Base-by-base conservation (phyloP, 2,888 invertebrate genomes). In the Shargacucullia verbasci region DNA sequence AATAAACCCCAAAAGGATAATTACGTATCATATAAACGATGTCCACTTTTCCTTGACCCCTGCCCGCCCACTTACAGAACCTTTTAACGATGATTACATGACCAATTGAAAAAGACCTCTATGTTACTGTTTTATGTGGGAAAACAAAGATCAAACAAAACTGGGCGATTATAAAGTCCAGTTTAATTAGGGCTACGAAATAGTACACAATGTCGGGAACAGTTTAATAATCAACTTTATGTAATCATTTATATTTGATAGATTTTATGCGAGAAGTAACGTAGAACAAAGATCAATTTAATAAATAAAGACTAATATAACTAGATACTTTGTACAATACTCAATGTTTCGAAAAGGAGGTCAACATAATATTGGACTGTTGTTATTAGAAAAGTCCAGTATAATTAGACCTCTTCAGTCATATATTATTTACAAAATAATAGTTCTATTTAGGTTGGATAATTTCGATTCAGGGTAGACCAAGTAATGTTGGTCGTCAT, bases 1-100 rank as follows among this genome's bases (percentile, higher is more conserved):
- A 67, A 67, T 71, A 66, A 72, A 59, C 72, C 67, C 67, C 67
- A 67, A 53, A 54, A 47, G 72, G 43, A 39, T 71, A 71, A 67
- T 67, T 67, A 72, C 45, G 15, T 54, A 54, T 72, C 53, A 66
- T 71, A 67, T 59, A 71, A 66, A 53, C 67, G 50, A 39, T 43
- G 72, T 15, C 66, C 67, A 67, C 46, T 66, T 71, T 67, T 49
- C 59, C 52, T 49, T 71, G 66, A 71, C 52, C 66, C 34, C 72
- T 59, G 53, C 48, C 59, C 48, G 46, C 41, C 38, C 68, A 45
- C 48, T 59, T 49, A 40, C 20, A 15, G 5, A 37, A 66, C 35
- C 52, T 66, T 71, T 71, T 66, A 49, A 49, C 29, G 12, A 27
- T 47, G 14, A 35, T 11, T 25, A 14, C 0, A 2, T 2, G 7